Evolutionary conservation across 2,888 invertebrate species (phyloP).

Genomic region (Dasypogon diadema): DNA sequence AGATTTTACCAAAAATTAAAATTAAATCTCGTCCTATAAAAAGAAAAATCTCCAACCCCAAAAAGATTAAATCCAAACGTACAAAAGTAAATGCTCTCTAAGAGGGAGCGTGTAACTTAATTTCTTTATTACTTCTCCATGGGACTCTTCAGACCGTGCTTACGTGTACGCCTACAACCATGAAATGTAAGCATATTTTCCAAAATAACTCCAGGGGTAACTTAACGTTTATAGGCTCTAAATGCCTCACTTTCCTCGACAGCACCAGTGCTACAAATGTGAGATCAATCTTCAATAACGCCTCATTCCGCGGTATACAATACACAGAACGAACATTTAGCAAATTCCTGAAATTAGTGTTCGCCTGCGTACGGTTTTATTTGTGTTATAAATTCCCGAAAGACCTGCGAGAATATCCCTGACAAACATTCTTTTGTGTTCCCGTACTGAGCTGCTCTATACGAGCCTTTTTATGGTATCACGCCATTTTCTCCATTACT

Average conservation of each 20-base stretch:
- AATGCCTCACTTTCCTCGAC: not conserved
- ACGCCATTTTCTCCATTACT: conserved; percentile 42
- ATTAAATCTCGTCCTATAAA: too few species aligned
- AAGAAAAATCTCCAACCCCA: too few species aligned
- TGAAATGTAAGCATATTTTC: not conserved
- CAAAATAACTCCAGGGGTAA: conserved; percentile 12
- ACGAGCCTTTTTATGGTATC: conserved; percentile 43
- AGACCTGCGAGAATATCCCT: conserved; percentile 40
- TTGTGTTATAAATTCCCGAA: conserved; percentile 48
- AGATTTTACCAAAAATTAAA: too few species aligned
- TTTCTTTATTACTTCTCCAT: not conserved
- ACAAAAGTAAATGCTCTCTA: too few species aligned
- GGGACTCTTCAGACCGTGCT: not conserved
- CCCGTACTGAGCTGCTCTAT: conserved; percentile 15
- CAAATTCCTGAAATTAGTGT: conserved; percentile 44
- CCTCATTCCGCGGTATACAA: conserved; percentile 8
- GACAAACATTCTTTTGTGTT: conserved; percentile 46
- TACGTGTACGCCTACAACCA: not conserved
- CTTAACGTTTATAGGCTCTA: conserved; percentile 18
- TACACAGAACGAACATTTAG: conserved; percentile 27
- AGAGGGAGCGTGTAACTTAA: too few species aligned
- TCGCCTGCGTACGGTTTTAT: conserved; percentile 43
- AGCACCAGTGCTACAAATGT: conserved; percentile 12
- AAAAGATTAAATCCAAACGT: too few species aligned
- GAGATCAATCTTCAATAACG: conserved; percentile 40